These are phyloP conservation scores for Colaptes auratus DNA, from an alignment of 2,113 vertebrate species.

Conservation along the genomic window DNA sequence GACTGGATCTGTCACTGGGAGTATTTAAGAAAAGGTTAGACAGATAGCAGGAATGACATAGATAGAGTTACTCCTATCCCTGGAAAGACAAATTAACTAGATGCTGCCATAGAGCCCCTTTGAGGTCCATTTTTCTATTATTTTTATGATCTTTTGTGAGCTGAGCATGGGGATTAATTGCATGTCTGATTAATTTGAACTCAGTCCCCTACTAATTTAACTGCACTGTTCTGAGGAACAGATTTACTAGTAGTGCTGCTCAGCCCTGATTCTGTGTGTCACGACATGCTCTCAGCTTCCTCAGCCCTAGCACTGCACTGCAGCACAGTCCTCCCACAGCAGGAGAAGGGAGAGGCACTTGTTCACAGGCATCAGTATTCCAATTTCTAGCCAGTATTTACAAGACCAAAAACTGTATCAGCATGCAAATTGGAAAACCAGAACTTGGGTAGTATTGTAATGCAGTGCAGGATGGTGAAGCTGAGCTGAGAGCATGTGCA, in stretches of 20 bases:
- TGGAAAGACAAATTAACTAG: background rate
- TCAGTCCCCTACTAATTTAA: background rate
- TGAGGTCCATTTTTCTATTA: background rate
- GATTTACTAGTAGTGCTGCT: background rate
- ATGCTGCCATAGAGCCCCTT: background rate
- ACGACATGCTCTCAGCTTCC: background rate
- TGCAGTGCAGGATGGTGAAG: background rate
- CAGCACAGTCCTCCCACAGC: background rate
- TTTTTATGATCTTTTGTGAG: background rate
- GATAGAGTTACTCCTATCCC: background rate
- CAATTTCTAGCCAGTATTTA: background rate
- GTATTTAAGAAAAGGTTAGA: background rate
- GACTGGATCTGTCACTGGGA: background rate
- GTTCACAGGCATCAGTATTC: background rate
- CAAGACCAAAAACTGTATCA: background rate
- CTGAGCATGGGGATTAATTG: background rate
- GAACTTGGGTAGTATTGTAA: background rate
- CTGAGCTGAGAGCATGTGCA: background rate
- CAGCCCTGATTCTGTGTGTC: background rate
- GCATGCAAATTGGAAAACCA: background rate
- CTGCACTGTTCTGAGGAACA: background rate
- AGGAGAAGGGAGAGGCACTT: background rate
- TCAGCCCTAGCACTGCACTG: accelerated
- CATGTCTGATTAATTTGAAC: background rate
- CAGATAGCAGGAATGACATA: background rate